Conservation (phyloP, 2,888 invertebrate species). For the Clivina fossor region DNA sequence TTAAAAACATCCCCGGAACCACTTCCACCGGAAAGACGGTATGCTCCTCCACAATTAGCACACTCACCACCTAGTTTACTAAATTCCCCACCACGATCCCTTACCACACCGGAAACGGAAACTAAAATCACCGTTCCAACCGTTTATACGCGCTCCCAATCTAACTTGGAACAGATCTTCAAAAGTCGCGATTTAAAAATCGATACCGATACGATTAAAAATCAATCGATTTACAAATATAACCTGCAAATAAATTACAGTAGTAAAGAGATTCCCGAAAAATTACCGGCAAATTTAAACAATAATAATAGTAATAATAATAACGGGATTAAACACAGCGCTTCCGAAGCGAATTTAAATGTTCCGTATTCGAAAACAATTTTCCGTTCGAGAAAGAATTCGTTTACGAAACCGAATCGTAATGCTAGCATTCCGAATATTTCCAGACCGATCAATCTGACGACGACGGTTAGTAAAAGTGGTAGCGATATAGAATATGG, state of each 20-base stretch:
- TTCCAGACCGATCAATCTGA: slow-evolving; percentile 43
- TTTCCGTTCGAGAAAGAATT: slow-evolving; percentile 50
- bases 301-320: slow-evolving; percentile 44
- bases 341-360: slow-evolving; percentile 51
- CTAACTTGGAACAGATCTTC: slow-evolving; percentile 53
- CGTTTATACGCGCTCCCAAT: slow-evolving; percentile 51
- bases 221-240: slow-evolving; percentile 41
- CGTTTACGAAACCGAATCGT: slow-evolving; percentile 50
- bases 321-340: slow-evolving; percentile 51
- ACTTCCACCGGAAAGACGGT: slow-evolving; percentile 21
- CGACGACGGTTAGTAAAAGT: too few species aligned
- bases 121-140: slow-evolving; percentile 38
- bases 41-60: slow-evolving; percentile 24
- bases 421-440: slow-evolving; percentile 50
- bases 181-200: slow-evolving; percentile 44
- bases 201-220: slow-evolving; percentile 43
- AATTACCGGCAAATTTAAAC: slow-evolving; percentile 36
- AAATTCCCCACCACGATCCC: slow-evolving; percentile 33
- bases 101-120: too few species aligned
- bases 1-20: slow-evolving; percentile 7
- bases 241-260: slow-evolving; percentile 51
- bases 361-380: slow-evolving; percentile 37
- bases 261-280: slow-evolving; percentile 50
- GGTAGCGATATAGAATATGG: too few species aligned
- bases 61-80: slow-evolving; percentile 25